These are phyloP conservation scores for Latrodectus elegans DNA, from an alignment of 2,888 invertebrate species.

Conservation along the genomic window DNA sequence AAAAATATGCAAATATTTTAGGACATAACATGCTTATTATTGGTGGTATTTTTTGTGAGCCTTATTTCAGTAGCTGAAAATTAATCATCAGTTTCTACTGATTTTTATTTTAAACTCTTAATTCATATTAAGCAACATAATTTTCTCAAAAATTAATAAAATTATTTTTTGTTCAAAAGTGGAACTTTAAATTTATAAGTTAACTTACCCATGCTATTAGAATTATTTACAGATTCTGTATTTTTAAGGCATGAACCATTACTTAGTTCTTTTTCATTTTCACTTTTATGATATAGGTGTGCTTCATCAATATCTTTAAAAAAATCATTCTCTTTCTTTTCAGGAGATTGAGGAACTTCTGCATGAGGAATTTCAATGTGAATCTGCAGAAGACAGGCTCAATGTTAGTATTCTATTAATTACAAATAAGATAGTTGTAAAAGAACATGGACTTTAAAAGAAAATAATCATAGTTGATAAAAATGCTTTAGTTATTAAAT, in stretches of 20 bases:
- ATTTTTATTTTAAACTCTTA: too few species aligned
- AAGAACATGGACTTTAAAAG: neutral
- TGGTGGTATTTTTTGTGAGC: too few species aligned
- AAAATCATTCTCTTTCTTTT: constrained; percentile 88
- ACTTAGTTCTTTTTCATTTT: constrained; percentile 25
- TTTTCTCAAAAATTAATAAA: too few species aligned
- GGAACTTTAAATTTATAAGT: too few species aligned
- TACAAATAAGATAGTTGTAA: neutral
- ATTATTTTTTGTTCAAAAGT: too few species aligned
- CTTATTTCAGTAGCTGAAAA: too few species aligned
- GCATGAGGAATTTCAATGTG: constrained; percentile 82
- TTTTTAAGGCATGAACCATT: constrained; percentile 64
- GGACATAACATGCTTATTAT: too few species aligned
- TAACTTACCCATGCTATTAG: constrained; percentile 24
- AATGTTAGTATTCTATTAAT: neutral
- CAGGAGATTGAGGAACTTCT: constrained; percentile 77
- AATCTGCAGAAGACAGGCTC: constrained; percentile 77
- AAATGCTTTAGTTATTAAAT: too few species aligned
- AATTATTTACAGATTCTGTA: constrained; percentile 57
- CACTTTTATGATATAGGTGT: constrained; percentile 29
- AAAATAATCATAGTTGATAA: constrained; percentile 15
- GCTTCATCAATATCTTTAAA: constrained; percentile 83
- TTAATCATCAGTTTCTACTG: too few species aligned
- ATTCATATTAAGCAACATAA: too few species aligned
- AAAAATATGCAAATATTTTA: too few species aligned